phyloP scores from a whole-genome alignment of 1,140 invertebrate species.

The Euschistus heros region DNA sequence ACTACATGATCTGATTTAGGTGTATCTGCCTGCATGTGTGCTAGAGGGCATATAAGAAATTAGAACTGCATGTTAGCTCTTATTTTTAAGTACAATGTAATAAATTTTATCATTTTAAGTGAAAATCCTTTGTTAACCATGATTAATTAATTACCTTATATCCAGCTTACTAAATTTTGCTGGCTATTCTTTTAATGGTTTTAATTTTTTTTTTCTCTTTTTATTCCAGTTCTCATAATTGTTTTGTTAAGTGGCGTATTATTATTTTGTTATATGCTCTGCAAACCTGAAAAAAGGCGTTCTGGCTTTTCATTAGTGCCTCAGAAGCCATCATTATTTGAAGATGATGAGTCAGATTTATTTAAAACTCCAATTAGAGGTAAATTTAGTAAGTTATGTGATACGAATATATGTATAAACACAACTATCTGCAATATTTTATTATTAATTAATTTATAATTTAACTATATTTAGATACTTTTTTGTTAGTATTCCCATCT shows the following conservation, averaged over 20 bases:
- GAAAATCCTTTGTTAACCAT: too few relatives aligned
- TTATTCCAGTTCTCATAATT: slow-evolving; percentile 28
- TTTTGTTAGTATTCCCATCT: background rate
- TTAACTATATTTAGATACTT: background rate
- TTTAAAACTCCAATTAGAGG: slow-evolving; percentile 46
- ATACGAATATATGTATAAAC: background rate
- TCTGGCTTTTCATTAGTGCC: slow-evolving; percentile 37
- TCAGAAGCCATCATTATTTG: slow-evolving; percentile 41
- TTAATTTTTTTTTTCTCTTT: slow-evolving; percentile 22
- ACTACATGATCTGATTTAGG: too few relatives aligned
- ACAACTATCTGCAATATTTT: background rate
- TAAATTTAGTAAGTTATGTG: slow-evolving; percentile 31
- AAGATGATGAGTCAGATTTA: slow-evolving; percentile 50
- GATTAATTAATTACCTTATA: slow-evolving; percentile 24
- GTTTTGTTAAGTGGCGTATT: slow-evolving; percentile 32
- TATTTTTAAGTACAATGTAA: too few relatives aligned
- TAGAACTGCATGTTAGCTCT: too few relatives aligned
- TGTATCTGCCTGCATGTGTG: too few relatives aligned
- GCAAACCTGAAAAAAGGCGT: slow-evolving; percentile 34
- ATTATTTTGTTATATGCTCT: slow-evolving; percentile 33
- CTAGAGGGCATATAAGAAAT: too few relatives aligned
- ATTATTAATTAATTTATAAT: slow-evolving; percentile 1
- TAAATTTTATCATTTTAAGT: too few relatives aligned
- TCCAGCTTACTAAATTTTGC: slow-evolving; percentile 15
- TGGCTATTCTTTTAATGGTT: slow-evolving; percentile 14